phyloP scores from a whole-genome alignment of 2,113 vertebrate genomes.

The Pluvianellus socialis region DNA sequence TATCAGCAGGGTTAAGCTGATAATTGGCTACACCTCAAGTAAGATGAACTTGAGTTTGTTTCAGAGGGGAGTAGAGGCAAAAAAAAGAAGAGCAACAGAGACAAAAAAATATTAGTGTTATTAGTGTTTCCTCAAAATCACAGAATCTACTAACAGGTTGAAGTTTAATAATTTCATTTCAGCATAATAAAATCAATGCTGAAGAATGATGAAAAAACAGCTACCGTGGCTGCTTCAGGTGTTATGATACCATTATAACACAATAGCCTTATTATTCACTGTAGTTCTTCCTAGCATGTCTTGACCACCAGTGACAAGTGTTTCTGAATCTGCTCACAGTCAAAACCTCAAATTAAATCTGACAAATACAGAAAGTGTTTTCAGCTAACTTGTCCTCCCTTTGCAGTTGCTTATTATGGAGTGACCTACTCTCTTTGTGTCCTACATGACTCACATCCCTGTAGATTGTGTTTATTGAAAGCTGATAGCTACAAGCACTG shows the following conservation, averaged over 20 bases:
- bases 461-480: slow-evolving; percentile 57
- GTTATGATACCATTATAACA: background rate
- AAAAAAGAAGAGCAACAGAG: background rate
- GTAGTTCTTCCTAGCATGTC: background rate
- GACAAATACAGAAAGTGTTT: slow-evolving; percentile 23
- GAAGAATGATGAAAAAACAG: background rate
- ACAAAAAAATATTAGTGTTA: background rate
- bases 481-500: slow-evolving; percentile 59
- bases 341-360: slow-evolving; percentile 66
- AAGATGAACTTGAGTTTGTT: background rate
- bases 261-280: slow-evolving; percentile 6
- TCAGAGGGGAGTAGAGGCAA: background rate
- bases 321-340: background rate
- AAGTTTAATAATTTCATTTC: slow-evolving; percentile 8
- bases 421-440: slow-evolving; percentile 32
- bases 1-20: background rate
- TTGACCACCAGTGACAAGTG: slow-evolving; percentile 31
- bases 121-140: background rate
- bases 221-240: background rate
- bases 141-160: background rate
- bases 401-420: slow-evolving; percentile 15
- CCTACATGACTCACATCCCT: slow-evolving; percentile 8
- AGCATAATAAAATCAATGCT: background rate
- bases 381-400: slow-evolving; percentile 53
- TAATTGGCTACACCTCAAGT: background rate